These are phyloP conservation scores for Geotrypetes seraphini DNA, from an alignment of 2,797 vertebrate genomes.

Conservation along the genomic window DNA sequence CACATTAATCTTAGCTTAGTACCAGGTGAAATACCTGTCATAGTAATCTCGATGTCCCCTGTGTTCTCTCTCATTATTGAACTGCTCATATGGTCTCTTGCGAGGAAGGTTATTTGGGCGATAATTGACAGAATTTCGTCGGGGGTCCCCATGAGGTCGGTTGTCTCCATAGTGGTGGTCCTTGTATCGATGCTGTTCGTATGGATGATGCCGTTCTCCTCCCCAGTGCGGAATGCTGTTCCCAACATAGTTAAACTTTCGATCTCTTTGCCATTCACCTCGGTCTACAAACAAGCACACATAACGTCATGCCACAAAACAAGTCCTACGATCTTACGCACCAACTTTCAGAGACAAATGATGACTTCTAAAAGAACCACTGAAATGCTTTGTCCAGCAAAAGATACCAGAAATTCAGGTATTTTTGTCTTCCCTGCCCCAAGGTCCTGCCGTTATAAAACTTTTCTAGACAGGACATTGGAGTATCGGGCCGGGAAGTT, in stretches of 20 bases:
- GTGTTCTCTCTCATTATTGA: slow-evolving; percentile 87
- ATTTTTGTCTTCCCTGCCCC: too few species aligned
- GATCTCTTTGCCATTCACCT: slow-evolving; percentile 91
- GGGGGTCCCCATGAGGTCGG: slow-evolving; percentile 70
- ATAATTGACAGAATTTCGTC: slow-evolving; percentile 79
- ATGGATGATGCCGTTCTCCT: slow-evolving; percentile 83
- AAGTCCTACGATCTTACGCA: not conserved
- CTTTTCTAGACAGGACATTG: too few species aligned
- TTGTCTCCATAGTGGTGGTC: slow-evolving; percentile 87
- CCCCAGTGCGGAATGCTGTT: slow-evolving; percentile 83
- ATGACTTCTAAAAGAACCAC: too few species aligned
- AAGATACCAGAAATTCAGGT: too few species aligned
- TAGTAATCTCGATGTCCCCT: slow-evolving; percentile 86
- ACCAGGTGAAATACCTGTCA: too few species aligned
- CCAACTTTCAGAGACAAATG: slow-evolving; percentile 54
- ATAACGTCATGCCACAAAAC: too few species aligned
- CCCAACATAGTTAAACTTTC: slow-evolving; percentile 82
- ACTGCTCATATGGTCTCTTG: slow-evolving; percentile 86
- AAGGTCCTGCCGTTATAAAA: too few species aligned
- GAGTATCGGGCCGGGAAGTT: too few species aligned
- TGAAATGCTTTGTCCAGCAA: too few species aligned
- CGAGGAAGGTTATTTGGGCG: slow-evolving; percentile 76
- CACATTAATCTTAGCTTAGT: not conserved
- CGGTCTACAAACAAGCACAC: slow-evolving; percentile 68
- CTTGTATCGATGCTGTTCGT: slow-evolving; percentile 88